Conservation (phyloP, 2,888 invertebrate genomes). For the Nemapogon koenigi region DNA sequence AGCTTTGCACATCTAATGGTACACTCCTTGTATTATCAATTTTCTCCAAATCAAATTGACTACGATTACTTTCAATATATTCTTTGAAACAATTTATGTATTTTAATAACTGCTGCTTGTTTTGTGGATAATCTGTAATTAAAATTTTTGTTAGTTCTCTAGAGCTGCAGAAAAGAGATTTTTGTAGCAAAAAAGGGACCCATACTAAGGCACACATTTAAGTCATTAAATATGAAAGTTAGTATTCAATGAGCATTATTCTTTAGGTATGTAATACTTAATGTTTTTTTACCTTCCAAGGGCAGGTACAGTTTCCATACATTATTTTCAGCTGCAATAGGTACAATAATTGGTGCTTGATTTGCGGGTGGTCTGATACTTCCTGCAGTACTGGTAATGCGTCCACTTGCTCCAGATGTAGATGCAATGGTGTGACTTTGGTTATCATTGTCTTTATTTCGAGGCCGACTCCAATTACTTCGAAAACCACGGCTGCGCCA, state of each 20-base stretch:
- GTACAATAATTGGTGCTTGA: slow-evolving; percentile 38
- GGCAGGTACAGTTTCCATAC: slow-evolving; percentile 84
- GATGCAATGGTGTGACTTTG: slow-evolving; percentile 34
- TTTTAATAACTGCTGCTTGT: slow-evolving; percentile 24
- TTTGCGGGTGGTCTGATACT: slow-evolving; percentile 47
- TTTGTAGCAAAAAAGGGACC: too few species aligned
- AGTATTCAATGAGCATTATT: too few species aligned
- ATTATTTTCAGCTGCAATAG: slow-evolving; percentile 37
- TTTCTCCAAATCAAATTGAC: slow-evolving; percentile 58
- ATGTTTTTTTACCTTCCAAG: slow-evolving; percentile 69
- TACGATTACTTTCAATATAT: slow-evolving; percentile 39
- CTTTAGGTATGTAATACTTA: too few species aligned
- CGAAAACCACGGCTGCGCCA: slow-evolving; percentile 43
- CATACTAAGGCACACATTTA: too few species aligned
- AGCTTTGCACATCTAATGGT: slow-evolving; percentile 61
- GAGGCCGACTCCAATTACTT: slow-evolving; percentile 35
- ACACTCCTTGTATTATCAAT: slow-evolving; percentile 66
- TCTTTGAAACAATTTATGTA: slow-evolving; percentile 31
- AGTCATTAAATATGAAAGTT: too few species aligned
- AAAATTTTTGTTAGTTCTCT: too few species aligned
- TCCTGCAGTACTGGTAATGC: slow-evolving; percentile 26
- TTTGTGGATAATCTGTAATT: slow-evolving; percentile 31
- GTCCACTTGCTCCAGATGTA: slow-evolving; percentile 18
- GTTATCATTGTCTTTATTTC: slow-evolving; percentile 25
- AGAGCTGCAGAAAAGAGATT: too few species aligned